Conservation (phyloP, 2,797 vertebrate genomes). For the Dendrocincla tyrannina region DNA sequence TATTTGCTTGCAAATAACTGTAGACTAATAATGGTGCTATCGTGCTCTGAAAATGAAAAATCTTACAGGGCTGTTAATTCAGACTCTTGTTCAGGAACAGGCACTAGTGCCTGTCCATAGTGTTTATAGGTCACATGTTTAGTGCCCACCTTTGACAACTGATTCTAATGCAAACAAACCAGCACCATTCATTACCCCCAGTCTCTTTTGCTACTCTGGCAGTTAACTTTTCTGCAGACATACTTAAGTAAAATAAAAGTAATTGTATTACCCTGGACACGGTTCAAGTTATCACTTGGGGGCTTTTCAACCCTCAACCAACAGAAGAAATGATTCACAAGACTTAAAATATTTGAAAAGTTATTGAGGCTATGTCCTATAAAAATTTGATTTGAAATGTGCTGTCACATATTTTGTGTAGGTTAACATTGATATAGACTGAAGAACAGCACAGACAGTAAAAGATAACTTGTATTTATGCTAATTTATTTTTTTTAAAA, state of each 20-base stretch:
- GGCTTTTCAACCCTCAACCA: neutral
- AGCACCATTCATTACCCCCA: neutral
- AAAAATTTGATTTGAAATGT: neutral
- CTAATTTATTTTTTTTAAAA: neutral
- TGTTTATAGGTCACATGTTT: neutral
- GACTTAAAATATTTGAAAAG: neutral
- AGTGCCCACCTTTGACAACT: neutral
- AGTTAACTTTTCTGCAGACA: neutral
- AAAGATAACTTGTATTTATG: neutral
- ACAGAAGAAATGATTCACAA: neutral
- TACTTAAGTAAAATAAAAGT: neutral
- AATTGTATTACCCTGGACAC: neutral
- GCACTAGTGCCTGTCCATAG: neutral
- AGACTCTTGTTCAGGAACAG: neutral
- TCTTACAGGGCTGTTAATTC: neutral
- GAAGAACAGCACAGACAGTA: neutral
- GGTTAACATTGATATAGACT: neutral
- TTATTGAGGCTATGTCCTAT: neutral
- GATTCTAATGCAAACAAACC: neutral
- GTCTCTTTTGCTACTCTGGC: neutral
- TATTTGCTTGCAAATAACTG: neutral
- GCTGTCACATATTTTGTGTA: neutral
- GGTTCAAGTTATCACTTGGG: neutral
- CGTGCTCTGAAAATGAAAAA: neutral
- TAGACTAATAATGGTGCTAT: neutral